A percentile compares a stretch with the other conserved stretches of the same genome.
Conservation (phyloP, 2,888 invertebrate genomes). For the Microdon myrmicae region DNA sequence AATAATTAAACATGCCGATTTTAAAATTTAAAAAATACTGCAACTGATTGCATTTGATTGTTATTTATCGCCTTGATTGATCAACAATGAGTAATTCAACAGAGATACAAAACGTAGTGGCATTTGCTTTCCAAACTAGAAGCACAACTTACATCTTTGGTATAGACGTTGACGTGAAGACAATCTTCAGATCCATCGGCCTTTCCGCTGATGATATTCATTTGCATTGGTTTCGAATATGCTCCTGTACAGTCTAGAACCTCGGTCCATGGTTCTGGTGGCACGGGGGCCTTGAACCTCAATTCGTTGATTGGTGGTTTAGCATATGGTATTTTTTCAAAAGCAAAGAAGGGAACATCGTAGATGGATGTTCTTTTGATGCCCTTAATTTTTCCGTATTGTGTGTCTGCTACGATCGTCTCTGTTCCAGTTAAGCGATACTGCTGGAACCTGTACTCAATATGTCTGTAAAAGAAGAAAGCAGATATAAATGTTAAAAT, state of each 20-base stretch:
- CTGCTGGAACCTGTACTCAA: slow-evolving; percentile 61
- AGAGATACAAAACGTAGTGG: no score
- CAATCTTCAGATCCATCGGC: slow-evolving; percentile 69
- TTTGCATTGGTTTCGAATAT: slow-evolving; percentile 62
- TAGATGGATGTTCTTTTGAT: slow-evolving; percentile 62
- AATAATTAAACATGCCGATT: no score
- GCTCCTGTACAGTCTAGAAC: slow-evolving; percentile 65
- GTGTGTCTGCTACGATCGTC: slow-evolving; percentile 60
- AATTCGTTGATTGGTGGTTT: slow-evolving; percentile 63
- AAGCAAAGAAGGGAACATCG: slow-evolving; percentile 55
- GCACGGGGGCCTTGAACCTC: slow-evolving; percentile 66
- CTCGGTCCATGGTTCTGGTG: slow-evolving; percentile 65
- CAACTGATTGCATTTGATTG: no score
- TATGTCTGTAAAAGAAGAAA: slow-evolving; percentile 55
- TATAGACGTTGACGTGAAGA: slow-evolving; percentile 68
- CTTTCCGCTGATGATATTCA: slow-evolving; percentile 60
- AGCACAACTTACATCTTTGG: slow-evolving; percentile 60
- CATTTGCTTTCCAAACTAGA: no score
- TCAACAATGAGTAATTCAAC: no score
- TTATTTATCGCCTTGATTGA: no score
- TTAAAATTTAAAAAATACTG: no score
- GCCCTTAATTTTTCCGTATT: slow-evolving; percentile 63
- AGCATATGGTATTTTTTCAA: slow-evolving; percentile 64
- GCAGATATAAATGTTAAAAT: not conserved
- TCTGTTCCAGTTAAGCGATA: slow-evolving; percentile 62